Percentiles rank a stretch among this genome's conserved stretches.
phyloP scores from a whole-genome alignment of 2,113 vertebrate genomes.

The Odocoileus virginianus region DNA sequence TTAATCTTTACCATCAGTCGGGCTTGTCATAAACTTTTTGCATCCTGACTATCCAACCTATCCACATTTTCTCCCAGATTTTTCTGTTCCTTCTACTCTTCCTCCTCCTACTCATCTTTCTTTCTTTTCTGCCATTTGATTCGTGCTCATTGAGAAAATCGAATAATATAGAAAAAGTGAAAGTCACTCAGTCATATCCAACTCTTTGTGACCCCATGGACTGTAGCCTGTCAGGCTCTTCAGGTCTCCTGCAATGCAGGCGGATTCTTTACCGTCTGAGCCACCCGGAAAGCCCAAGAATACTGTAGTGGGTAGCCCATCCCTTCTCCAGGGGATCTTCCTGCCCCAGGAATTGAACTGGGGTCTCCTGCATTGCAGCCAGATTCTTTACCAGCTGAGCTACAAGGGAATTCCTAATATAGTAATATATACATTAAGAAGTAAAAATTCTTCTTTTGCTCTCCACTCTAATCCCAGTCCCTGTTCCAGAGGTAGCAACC shows the following conservation, averaged over 20 bases:
- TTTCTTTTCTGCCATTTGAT: neutral
- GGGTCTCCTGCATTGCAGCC: neutral
- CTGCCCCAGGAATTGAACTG: neutral
- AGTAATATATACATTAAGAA: neutral
- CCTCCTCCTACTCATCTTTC: neutral
- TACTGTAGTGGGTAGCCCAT: neutral
- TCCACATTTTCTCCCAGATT: neutral
- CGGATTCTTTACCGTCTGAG: neutral
- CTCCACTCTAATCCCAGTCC: neutral
- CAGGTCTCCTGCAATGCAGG: neutral
- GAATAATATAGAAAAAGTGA: neutral
- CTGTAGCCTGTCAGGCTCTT: neutral
- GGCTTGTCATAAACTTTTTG: neutral
- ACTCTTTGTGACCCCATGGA: neutral
- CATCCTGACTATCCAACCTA: neutral
- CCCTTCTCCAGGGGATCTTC: neutral
- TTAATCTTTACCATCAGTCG: neutral
- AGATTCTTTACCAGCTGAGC: neutral
- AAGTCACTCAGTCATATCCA: neutral
- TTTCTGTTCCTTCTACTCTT: neutral
- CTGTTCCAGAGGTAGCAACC: neutral
- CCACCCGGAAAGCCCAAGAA: neutral
- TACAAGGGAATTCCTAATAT: neutral
- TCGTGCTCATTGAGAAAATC: neutral
- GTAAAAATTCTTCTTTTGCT: neutral